Percentiles rank a stretch among this genome's conserved stretches.
phyloP scores from a whole-genome alignment of 2,888 invertebrate species.

The Hypercompe scribonia region DNA sequence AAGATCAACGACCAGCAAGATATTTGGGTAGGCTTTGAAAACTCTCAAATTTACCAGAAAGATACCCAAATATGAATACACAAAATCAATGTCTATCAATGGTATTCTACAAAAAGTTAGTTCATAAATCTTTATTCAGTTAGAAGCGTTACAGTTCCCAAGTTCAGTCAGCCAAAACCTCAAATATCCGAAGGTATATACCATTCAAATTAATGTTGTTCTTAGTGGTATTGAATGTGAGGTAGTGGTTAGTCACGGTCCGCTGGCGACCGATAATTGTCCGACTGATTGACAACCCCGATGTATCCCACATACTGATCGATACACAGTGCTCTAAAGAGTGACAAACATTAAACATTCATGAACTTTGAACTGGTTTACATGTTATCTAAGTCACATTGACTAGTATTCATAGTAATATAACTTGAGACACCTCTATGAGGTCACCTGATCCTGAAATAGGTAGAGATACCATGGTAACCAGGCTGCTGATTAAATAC shows the following conservation, averaged over 20 bases:
- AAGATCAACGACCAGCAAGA: too few species aligned
- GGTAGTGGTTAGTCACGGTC: slow-evolving; percentile 72
- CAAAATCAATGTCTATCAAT: neutral
- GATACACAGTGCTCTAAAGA: slow-evolving; percentile 23
- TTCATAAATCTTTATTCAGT: neutral
- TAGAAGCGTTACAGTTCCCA: neutral
- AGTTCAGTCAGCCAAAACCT: slow-evolving; percentile 36
- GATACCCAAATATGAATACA: too few species aligned
- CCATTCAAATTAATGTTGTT: slow-evolving; percentile 41
- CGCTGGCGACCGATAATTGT: slow-evolving; percentile 75
- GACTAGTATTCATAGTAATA: neutral
- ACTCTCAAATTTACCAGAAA: too few species aligned
- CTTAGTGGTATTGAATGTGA: slow-evolving; percentile 64
- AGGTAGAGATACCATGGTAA: too few species aligned
- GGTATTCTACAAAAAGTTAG: neutral
- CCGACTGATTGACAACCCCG: slow-evolving; percentile 73
- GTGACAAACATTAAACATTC: slow-evolving; percentile 5
- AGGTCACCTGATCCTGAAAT: too few species aligned
- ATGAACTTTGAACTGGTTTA: neutral
- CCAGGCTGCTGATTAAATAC: too few species aligned
- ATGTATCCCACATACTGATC: slow-evolving; percentile 44
- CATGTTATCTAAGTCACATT: neutral
- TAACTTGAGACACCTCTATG: too few species aligned
- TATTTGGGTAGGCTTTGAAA: too few species aligned
- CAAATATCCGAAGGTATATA: slow-evolving; percentile 17